Conservation (phyloP, 2,888 invertebrate genomes). For the Dicyrtoma fusca region DNA sequence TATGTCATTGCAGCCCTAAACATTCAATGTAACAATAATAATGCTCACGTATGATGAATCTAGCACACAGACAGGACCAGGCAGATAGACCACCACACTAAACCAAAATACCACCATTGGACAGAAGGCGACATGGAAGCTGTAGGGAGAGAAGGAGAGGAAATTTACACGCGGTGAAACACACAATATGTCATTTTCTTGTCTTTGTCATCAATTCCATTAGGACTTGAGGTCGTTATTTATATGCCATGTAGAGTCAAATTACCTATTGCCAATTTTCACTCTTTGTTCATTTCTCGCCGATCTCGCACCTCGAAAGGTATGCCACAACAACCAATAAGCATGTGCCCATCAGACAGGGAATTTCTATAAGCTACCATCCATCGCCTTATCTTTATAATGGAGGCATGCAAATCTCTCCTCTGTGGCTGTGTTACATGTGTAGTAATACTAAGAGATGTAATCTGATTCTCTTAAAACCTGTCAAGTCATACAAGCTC, state of each 20-base stretch:
- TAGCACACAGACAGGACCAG: too few species aligned
- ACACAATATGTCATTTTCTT: conserved; percentile 25
- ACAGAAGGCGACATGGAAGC: neutral
- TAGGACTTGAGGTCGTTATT: conserved; percentile 19
- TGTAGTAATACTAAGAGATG: neutral
- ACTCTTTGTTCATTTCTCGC: conserved; percentile 13
- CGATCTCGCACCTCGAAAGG: neutral
- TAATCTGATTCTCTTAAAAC: conserved; percentile 28
- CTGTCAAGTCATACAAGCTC: conserved; percentile 13
- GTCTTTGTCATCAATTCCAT: conserved; percentile 16
- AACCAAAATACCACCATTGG: too few species aligned
- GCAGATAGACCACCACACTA: too few species aligned
- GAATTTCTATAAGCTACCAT: neutral
- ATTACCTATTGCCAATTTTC: conserved; percentile 24
- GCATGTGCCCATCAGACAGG: neutral
- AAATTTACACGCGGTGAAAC: too few species aligned
- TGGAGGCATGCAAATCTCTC: too few species aligned
- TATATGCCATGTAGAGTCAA: conserved; percentile 20
- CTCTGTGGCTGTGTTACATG: neutral
- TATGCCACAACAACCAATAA: conserved; percentile 5
- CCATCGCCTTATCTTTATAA: neutral
- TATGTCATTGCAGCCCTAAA: too few species aligned
- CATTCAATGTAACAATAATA: too few species aligned
- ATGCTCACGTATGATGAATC: too few species aligned
- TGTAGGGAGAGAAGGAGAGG: neutral